Evolutionary conservation across 2,888 invertebrate genomes (phyloP), one percentile per base, ranked within the genome.

Genomic region (Dasypolia templi): DNA sequence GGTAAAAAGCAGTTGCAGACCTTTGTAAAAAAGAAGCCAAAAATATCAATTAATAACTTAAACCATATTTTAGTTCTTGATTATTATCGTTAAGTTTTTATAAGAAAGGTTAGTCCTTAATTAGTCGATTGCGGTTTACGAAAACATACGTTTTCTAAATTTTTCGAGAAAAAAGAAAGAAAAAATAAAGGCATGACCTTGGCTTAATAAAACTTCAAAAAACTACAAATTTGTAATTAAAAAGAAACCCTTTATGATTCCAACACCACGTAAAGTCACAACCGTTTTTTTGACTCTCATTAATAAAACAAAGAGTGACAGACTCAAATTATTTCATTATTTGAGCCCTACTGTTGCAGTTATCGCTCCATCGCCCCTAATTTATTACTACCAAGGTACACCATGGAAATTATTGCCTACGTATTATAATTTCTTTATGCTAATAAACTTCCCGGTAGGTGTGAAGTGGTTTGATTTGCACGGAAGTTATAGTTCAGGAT

Each of bases 251-350:
- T 9, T 22, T 67, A 64, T 32, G 26, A 61, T 65, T 61, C 19
- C 3, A 51, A 68, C 32, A 22, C 51, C 12, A 62, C 12, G 29
- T 63, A 74, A 84, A 84, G 29, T 49, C 22, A 64, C 19, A 75
- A 74, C 75, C 22, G 17, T 64, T 73, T 35, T 78, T 88, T 85
- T 79, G 69, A 77, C 72, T 73, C 75, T 88, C 86, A 91, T 91
- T 91, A 91, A 85, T 87, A 87, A 90, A 92, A 91, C 91, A 92
- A 92, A 91, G 87, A 81, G 78, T 81, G 82, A 82, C 87, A 75
- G 78, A 85, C 82, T 84, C 81, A 91, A 93, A 93, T 94, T 92
- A 94, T 92, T 92, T 92, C 89, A 94, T 93, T 92, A 93, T 86
- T 88, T 84, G 83, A 73, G 86, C 88, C 90, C 90, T 84, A 87